Base-by-base conservation (phyloP, 2,113 vertebrate genomes). In the Tragelaphus buxtoni region DNA sequence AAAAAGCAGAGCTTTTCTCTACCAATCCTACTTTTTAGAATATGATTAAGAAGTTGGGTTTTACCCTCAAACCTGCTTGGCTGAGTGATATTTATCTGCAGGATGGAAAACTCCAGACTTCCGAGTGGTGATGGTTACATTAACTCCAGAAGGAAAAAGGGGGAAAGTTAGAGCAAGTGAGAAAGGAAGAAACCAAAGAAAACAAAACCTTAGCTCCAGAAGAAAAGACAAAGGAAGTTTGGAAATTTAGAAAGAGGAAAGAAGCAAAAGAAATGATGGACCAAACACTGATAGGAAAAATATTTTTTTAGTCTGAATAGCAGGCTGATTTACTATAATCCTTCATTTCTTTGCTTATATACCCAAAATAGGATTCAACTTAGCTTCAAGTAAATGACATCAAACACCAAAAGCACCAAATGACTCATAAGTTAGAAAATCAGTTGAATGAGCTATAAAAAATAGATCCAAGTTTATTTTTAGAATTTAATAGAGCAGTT, bases 341-440 rank as follows among this genome's bases (percentile, higher is more conserved):
- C 35, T 55, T 72, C 22, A 30, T 80, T 60, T 93, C 69, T 94
- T 88, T 85, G 26, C 28, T 85, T 79, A 72, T 94, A 92, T 55
- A 63, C 32, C 69, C 82, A 58, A 97, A 82, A 92, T 88, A 84
- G 47, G 9, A 35, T 93, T 94, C 92, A 91, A 0, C 45, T 96
- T 77, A 45, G 35, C 95, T 77, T 92, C 83, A 69, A 91, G 94
- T 17, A 85, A 96, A 94, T 32, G 93, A 97, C 93, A 91, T 74
- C 81, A 91, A 60, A 97, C 91, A 84, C n/a, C 24, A 47, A 95
- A 93, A 96, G 42, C 63, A 96, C 72, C 0, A 2, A 60, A 85
- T 97, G 24, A 4, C 87, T 76, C 35, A 94, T 53, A 89, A 96
- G 49, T 90, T 88, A 98, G 65, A 82, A 96, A 94, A 91, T n/a